Base-by-base conservation (phyloP, 2,888 invertebrate genomes). In the Timema cristinae region DNA sequence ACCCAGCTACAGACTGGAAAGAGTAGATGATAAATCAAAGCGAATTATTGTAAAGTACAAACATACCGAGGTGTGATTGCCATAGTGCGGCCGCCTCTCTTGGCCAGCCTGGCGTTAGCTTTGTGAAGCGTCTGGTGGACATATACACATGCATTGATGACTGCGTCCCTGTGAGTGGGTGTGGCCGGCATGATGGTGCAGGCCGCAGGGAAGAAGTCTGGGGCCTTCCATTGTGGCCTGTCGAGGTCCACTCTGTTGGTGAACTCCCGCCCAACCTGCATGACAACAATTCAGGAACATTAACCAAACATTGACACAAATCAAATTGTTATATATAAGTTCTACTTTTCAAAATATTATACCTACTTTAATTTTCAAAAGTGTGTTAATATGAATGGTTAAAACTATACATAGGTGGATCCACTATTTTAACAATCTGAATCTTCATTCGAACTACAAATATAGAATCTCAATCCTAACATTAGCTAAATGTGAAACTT, bases 141-240 rank as follows among this genome's bases (percentile, higher is more conserved):
- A 82, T 97, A 98, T 15, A 99, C 98, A 81, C 95, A 97, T 0
- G 97, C 95, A 84, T 99, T 98, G 79, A 98, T 94, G n/a, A 99
- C 97, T 16, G 97, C 98, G 79, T 97, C 96, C 71, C 98, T 88
- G 83, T 98, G 97, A 9, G 86, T 85, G 6, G 95, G 94, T 50
- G 91, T 88, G 2, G 89, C 83, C 6, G 91, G 87, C 73, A 95
- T 87, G 77, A 90, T 84, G 50, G 90, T 89, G 81, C 95, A 97
- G 5, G 93, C 92, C 0, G 93, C 88, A 1, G 97, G 97, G 89
- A 98, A 95, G 81, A 91, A 90, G 78, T 94, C 93, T 1, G 98
- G 98, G 52, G 93, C 86, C 72, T 88, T 87, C 90, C 98, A 99
- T 51, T 86, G 87, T 0, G 92, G 89, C 72, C 90, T 90, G 79